Evolutionary conservation across 2,113 vertebrate species (phyloP).

Genomic region (Pluvianellus socialis): DNA sequence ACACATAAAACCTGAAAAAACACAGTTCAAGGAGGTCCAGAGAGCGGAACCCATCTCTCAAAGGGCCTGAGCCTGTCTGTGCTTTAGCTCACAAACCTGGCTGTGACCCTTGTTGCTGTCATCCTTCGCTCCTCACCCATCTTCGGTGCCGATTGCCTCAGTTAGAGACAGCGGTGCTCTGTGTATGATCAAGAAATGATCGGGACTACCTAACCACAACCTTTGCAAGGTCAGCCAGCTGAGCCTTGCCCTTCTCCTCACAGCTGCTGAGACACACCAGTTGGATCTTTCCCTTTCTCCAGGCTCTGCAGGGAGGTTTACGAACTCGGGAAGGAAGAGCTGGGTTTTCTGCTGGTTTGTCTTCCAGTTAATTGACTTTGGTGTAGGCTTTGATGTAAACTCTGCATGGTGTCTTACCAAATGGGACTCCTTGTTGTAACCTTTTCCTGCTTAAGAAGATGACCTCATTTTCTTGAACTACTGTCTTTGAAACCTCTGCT

Average conservation of each 20-base stretch:
- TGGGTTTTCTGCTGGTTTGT: neutral
- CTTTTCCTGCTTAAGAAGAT: neutral
- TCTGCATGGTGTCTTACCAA: neutral
- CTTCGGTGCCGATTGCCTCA: rapidly evolving
- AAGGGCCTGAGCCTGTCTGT: neutral
- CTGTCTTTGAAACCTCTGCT: neutral
- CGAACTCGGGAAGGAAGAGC: neutral
- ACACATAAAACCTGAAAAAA: neutral
- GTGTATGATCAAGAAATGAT: neutral
- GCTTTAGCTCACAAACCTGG: neutral
- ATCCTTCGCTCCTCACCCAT: neutral
- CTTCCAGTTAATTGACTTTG: neutral
- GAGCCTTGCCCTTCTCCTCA: neutral
- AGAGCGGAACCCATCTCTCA: neutral
- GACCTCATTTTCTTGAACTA: neutral
- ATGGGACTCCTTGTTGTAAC: neutral
- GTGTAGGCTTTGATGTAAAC: neutral
- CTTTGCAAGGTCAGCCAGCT: neutral
- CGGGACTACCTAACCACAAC: neutral
- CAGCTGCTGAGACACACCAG: rapidly evolving
- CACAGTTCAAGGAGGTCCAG: neutral
- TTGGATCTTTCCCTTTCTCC: neutral
- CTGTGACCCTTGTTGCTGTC: neutral
- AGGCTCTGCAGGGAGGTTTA: neutral
- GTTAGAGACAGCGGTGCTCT: neutral